These are phyloP conservation scores for Amphimedon queenslandica DNA, from an alignment of 37 sponge, comb jelly and placozoan species.

Conservation along the genomic window DNA sequence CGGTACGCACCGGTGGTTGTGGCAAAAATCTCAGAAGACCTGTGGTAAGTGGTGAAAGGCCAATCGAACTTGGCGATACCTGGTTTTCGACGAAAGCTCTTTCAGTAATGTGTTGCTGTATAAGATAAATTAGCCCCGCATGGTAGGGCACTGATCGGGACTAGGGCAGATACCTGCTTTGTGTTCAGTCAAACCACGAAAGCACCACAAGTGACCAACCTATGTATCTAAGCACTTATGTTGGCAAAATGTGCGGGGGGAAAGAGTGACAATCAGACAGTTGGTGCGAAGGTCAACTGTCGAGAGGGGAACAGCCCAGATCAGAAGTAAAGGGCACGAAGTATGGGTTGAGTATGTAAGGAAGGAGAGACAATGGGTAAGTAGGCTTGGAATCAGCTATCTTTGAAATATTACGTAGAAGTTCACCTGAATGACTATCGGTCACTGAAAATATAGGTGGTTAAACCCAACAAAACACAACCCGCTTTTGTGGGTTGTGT, in stretches of 20 bases:
- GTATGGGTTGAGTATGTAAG: conserved; percentile 53
- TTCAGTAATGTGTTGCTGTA: conserved; percentile 61
- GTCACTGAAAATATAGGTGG: conserved; percentile 69
- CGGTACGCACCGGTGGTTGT: conserved; percentile 88
- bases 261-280: conserved; percentile 63
- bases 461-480: conserved; percentile 17
- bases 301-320: conserved; percentile 77
- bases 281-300: conserved; percentile 74
- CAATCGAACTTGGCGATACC: conserved; percentile 93
- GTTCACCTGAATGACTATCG: conserved; percentile 63
- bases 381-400: conserved; percentile 92
- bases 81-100: conserved; percentile 93
- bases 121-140: conserved; percentile 25
- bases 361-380: conserved; percentile 66
- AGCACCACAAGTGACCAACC: conserved; percentile 53
- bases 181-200: conserved; percentile 61
- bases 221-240: too few relatives aligned
- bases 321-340: conserved; percentile 78
- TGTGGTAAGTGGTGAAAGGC: conserved; percentile 85
- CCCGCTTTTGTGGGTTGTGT: too few relatives aligned
- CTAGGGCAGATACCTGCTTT: conserved; percentile 11
- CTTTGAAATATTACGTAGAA: conserved; percentile 84
- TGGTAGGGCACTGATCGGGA: conserved; percentile 66
- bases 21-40: conserved; percentile 91
- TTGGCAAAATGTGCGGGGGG: too few relatives aligned